Evolutionary conservation across 1,140 invertebrate species (phyloP).

Genomic region (Dufourea novaeangliae): DNA sequence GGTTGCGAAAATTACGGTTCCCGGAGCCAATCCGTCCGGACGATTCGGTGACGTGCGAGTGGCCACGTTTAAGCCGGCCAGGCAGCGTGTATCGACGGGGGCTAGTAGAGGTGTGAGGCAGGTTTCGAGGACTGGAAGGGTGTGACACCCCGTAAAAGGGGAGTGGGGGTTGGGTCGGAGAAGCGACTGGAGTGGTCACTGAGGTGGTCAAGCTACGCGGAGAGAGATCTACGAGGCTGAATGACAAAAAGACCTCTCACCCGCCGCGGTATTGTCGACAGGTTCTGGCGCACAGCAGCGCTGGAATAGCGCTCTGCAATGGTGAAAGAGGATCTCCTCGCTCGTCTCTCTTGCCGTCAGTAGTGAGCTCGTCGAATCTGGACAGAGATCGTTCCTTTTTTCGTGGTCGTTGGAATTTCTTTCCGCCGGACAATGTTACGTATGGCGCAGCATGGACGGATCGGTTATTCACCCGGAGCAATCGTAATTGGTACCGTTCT

Average conservation of each 20-base stretch:
- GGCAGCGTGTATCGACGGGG: constrained; percentile 73
- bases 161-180: constrained; percentile 45
- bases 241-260: constrained; percentile 73
- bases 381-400: constrained; percentile 44
- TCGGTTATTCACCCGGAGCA: constrained; percentile 36
- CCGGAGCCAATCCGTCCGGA: constrained; percentile 55
- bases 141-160: constrained; percentile 47
- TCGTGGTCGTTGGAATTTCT: constrained; percentile 49
- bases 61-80: constrained; percentile 73
- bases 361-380: constrained; percentile 52
- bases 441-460: constrained; percentile 14
- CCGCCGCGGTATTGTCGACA: constrained; percentile 30
- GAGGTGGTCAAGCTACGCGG: constrained; percentile 65
- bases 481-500: constrained; percentile 30
- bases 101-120: constrained; percentile 52
- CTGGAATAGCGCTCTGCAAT: constrained; percentile 63
- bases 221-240: constrained; percentile 72
- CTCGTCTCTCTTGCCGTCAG: constrained; percentile 66
- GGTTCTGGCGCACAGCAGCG: constrained; percentile 11
- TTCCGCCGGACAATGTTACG: too few species aligned
- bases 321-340: constrained; percentile 61
- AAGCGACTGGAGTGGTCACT: constrained; percentile 67
- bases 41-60: constrained; percentile 59
- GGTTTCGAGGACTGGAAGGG: constrained; percentile 42
- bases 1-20: constrained; percentile 80